Percentiles rank a stretch among this genome's conserved stretches.
Evolutionary conservation across 23 tunicate genomes (phyloP).

Genomic region (Clavelina lepadiformis): DNA sequence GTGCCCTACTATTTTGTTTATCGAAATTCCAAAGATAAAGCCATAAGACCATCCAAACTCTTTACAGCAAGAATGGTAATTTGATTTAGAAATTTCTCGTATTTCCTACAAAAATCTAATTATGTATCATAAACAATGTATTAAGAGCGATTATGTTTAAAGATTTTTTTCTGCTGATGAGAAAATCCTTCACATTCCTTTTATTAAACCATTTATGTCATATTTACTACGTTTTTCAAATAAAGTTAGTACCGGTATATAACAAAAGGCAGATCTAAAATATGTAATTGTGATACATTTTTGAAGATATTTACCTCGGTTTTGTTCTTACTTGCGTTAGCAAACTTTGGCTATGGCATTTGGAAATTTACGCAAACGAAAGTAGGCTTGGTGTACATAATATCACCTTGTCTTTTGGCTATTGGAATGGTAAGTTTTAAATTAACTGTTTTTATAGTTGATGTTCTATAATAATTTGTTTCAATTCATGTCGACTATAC

Average conservation of each 20-base stretch:
- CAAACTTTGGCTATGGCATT: constrained; percentile 15
- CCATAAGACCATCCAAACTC: constrained; percentile 9
- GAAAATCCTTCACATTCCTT: no score
- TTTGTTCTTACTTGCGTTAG: constrained; percentile 6
- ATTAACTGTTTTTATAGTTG: no score
- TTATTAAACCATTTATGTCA: no score
- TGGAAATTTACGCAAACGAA: constrained; percentile 4
- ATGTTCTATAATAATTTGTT: no score
- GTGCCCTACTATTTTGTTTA: constrained; percentile 8
- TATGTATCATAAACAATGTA: neutral
- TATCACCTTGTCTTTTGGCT: constrained; percentile 20
- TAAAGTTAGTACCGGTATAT: no score
- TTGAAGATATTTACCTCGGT: constrained; percentile 9
- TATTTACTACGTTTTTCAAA: no score
- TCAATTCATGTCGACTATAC: no score
- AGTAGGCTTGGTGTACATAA: constrained; percentile 1
- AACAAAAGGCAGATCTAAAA: no score
- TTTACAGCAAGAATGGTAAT: constrained; percentile 17
- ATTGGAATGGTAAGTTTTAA: constrained; percentile 28
- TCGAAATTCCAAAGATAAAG: neutral
- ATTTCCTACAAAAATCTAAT: neutral
- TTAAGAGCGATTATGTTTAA: no score
- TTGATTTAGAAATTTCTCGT: neutral
- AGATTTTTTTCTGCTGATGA: no score
- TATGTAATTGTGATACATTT: no score